Evolutionary conservation across 2,888 invertebrate species (phyloP).

Genomic region (Eubasilissa splendida): DNA sequence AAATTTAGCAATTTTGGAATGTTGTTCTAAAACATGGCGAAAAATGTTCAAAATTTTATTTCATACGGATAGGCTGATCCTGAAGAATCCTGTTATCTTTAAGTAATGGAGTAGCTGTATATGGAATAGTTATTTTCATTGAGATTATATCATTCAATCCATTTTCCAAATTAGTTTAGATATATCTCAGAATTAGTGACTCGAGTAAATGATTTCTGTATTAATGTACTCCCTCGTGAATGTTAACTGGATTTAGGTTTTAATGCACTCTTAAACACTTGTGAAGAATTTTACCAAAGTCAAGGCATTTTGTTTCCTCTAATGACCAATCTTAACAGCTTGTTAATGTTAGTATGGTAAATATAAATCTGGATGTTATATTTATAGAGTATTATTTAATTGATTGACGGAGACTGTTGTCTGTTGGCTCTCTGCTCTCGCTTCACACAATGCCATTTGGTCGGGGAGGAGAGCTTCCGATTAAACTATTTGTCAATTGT

Average conservation of each 20-base stretch:
- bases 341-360: constrained; percentile 49
- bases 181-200: constrained; percentile 12
- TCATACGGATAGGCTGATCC: not conserved
- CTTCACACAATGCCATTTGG: constrained; percentile 25
- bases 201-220: not conserved
- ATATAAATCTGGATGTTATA: constrained; percentile 49
- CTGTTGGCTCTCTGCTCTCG: constrained; percentile 55
- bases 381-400: constrained; percentile 51
- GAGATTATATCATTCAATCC: constrained; percentile 23
- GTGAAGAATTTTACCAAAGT: constrained; percentile 46
- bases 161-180: constrained; percentile 32
- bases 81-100: constrained; percentile 1
- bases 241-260: constrained; percentile 3
- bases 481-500: constrained; percentile 49
- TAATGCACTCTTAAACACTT: constrained; percentile 3
- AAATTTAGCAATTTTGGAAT: constrained; percentile 10
- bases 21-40: not conserved
- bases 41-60: constrained; percentile 29
- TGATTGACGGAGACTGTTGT: constrained; percentile 55
- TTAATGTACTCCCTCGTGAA: constrained; percentile 10
- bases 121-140: constrained; percentile 25
- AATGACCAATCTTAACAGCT: constrained; percentile 43
- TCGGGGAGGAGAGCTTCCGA: not conserved
- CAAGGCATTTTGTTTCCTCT: constrained; percentile 39
- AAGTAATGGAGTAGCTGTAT: constrained; percentile 31